Conservation (phyloP, 2,797 vertebrate genomes). For the Argya squamiceps region DNA sequence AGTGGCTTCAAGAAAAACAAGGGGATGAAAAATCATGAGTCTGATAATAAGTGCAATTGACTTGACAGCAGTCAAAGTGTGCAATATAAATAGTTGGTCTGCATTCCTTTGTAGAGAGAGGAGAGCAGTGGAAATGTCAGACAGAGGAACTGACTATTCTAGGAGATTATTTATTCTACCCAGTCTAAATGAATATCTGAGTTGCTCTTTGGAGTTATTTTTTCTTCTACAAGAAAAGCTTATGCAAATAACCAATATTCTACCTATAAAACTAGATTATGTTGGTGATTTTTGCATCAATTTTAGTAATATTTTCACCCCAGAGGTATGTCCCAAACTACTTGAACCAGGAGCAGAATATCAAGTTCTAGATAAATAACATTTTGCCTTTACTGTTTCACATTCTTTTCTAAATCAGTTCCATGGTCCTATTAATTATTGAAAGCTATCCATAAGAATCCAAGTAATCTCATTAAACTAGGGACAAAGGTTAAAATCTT, state of each 20-base stretch:
- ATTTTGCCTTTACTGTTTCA: background rate
- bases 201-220: background rate
- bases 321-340: background rate
- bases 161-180: background rate
- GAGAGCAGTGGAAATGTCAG: background rate
- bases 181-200: background rate
- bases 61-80: background rate
- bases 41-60: background rate
- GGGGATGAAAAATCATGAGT: background rate
- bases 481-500: constrained; percentile 5
- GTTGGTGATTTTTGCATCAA: background rate
- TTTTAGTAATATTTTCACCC: background rate
- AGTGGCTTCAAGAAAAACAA: background rate
- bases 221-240: background rate
- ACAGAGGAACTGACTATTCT: background rate
- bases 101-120: background rate
- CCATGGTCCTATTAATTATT: background rate
- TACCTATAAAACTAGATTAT: background rate
- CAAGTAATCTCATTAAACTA: background rate
- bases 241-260: background rate
- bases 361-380: background rate
- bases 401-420: background rate
- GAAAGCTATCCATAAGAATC: background rate
- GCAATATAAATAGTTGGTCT: background rate
- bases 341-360: background rate